phyloP scores from a whole-genome alignment of 2,888 invertebrate species.

The Trilocha varians region DNA sequence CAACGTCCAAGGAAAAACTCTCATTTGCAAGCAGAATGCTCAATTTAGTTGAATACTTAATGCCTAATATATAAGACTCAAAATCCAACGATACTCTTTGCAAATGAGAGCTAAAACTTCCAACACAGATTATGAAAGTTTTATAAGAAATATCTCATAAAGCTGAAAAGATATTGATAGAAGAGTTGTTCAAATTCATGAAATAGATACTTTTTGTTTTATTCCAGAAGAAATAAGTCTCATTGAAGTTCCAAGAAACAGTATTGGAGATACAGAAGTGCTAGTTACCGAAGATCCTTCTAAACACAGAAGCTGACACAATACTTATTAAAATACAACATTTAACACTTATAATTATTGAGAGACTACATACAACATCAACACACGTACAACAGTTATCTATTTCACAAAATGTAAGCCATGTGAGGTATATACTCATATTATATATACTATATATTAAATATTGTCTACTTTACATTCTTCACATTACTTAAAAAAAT shows the following conservation, averaged over 20 bases:
- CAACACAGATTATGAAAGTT: no score
- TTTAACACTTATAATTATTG: neutral
- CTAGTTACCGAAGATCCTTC: neutral
- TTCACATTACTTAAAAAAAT: conserved; percentile 34
- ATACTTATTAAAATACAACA: neutral
- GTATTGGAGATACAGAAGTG: neutral
- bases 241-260: neutral
- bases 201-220: neutral
- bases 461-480: conserved; percentile 65
- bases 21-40: no score
- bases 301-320: neutral
- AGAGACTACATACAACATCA: neutral
- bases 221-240: neutral
- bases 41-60: no score
- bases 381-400: neutral
- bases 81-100: no score
- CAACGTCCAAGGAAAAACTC: no score
- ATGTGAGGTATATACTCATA: conserved; percentile 14
- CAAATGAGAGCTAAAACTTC: no score
- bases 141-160: no score
- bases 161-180: no score
- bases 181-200: no score
- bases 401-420: conserved; percentile 12
- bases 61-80: no score
- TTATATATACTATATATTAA: conserved; percentile 34